Evolutionary conservation across 2,797 vertebrate genomes (phyloP).

Genomic region (Cyprinodon diabolis): DNA sequence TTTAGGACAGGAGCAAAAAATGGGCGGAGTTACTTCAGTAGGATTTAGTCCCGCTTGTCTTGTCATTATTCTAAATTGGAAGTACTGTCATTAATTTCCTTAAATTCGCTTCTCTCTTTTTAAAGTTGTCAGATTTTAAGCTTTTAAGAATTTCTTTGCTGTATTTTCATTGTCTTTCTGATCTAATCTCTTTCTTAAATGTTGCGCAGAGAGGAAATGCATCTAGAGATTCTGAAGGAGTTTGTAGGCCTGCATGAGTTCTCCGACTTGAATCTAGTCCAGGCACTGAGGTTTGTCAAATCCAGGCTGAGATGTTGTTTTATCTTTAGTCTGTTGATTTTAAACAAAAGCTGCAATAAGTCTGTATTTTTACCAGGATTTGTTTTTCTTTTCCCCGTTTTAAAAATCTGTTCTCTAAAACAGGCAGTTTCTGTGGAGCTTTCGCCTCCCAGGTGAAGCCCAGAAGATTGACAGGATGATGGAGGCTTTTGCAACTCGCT

Average conservation of each 20-base stretch:
- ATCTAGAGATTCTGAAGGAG: conserved; percentile 87
- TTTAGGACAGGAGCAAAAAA: not conserved
- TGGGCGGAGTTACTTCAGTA: not conserved
- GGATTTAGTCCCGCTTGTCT: not conserved
- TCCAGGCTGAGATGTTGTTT: not conserved
- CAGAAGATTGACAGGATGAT: conserved; percentile 99
- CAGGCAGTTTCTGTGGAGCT: conserved; percentile 97
- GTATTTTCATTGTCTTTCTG: not conserved
- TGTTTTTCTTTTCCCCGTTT: conserved; percentile 1
- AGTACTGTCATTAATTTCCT: not conserved
- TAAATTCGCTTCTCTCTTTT: not conserved
- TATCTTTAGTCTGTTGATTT: not conserved
- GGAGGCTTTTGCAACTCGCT: conserved; percentile 91
- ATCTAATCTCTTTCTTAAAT: not conserved
- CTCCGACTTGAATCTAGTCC: conserved; percentile 92
- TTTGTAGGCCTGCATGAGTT: conserved; percentile 94
- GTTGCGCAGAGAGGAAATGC: conserved; percentile 80
- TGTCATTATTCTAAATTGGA: not conserved
- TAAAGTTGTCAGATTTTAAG: not conserved
- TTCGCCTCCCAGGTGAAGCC: conserved; percentile 92
- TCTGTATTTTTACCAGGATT: not conserved
- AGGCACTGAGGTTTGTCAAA: conserved; percentile 88
- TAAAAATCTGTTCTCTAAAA: not conserved
- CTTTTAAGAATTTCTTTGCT: not conserved
- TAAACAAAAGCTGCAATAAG: not conserved